These are phyloP conservation scores for Tetrao urogallus DNA, from an alignment of 2,113 vertebrate genomes.

Conservation along the genomic window DNA sequence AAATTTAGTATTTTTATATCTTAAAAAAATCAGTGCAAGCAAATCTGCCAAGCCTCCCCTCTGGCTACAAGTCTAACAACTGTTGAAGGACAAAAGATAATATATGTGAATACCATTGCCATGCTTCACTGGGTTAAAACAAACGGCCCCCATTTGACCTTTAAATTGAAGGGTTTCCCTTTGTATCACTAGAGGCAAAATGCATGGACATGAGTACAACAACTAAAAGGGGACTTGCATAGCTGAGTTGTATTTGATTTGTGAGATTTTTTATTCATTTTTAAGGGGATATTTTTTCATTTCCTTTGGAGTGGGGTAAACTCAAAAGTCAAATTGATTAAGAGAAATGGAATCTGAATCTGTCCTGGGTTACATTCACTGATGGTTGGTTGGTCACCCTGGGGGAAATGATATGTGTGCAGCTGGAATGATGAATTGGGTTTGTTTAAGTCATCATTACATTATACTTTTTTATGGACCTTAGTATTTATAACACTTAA, in stretches of 20 bases:
- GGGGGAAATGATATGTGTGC: slow-evolving; percentile 78
- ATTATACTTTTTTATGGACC: slow-evolving; percentile 87
- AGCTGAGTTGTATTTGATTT: slow-evolving; percentile 62
- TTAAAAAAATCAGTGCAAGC: slow-evolving; percentile 47
- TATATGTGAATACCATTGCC: slow-evolving; percentile 76
- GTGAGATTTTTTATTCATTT: slow-evolving; percentile 66
- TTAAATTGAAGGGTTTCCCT: slow-evolving; percentile 77
- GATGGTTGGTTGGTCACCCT: slow-evolving; percentile 80
- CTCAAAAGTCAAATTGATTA: slow-evolving; percentile 71
- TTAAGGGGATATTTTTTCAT: slow-evolving; percentile 56
- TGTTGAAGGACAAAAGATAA: slow-evolving; percentile 80
- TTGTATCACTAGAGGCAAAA: slow-evolving; percentile 70
- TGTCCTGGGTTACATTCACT: slow-evolving; percentile 55
- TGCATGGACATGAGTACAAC: slow-evolving; percentile 62
- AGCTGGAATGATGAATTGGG: slow-evolving; percentile 87
- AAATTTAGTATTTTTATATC: slow-evolving; percentile 60
- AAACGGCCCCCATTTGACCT: slow-evolving; percentile 78
- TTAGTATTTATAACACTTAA: slow-evolving; percentile 89
- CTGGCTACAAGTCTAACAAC: slow-evolving; percentile 79
- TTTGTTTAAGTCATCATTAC: slow-evolving; percentile 93
- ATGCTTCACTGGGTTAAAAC: slow-evolving; percentile 78
- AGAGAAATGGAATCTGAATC: slow-evolving; percentile 70
- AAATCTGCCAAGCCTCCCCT: slow-evolving; percentile 58
- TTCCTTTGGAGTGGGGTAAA: slow-evolving; percentile 31
- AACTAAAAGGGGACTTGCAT: slow-evolving; percentile 3